Evolutionary conservation across 2,888 invertebrate species (phyloP).

Genomic region (Rhopalosiphum nymphaeae): DNA sequence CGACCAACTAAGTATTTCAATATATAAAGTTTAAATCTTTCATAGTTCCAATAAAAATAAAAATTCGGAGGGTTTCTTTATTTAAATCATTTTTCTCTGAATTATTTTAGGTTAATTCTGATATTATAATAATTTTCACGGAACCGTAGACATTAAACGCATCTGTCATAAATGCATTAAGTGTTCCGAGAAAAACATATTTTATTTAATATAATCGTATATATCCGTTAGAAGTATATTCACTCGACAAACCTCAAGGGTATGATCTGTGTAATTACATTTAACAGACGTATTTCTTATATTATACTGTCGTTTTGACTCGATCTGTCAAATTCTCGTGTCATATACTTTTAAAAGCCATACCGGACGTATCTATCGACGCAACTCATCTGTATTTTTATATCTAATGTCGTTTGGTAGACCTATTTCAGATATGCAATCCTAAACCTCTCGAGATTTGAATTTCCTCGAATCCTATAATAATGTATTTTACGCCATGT

Average conservation of each 20-base stretch:
- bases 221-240: background rate
- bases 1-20: background rate
- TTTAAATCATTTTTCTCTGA: background rate
- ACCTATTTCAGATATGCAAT: background rate
- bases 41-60: background rate
- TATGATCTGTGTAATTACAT: background rate
- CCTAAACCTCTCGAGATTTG: background rate
- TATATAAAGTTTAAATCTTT: background rate
- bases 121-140: background rate
- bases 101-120: background rate
- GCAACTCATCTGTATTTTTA: background rate
- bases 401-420: background rate
- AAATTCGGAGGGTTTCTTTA: background rate
- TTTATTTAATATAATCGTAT: background rate
- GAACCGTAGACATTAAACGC: background rate
- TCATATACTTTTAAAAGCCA: background rate
- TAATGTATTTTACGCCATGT: background rate
- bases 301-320: background rate
- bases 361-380: background rate
- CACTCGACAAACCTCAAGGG: background rate
- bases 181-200: background rate
- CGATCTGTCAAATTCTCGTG: background rate
- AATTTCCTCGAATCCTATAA: background rate
- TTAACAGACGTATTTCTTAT: background rate
- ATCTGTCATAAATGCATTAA: background rate